Conservation (phyloP, 2,888 invertebrate genomes). For the Polietes domitor region DNA sequence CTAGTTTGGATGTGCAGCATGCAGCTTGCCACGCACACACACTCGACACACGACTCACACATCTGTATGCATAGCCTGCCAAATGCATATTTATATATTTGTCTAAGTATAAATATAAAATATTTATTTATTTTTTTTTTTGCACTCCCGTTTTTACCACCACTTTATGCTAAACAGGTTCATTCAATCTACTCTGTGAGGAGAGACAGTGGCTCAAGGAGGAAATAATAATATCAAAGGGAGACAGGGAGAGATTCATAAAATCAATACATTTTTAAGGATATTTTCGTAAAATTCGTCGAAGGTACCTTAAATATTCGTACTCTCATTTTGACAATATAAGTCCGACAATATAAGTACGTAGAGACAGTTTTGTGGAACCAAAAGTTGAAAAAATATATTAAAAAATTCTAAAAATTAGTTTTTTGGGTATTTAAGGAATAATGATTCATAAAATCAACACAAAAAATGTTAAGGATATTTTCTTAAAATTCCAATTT, state of each 20-base stretch:
- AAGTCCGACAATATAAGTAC: too few species aligned
- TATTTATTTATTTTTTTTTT: constrained; percentile 11
- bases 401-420: too few species aligned
- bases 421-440: too few species aligned
- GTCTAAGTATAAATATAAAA: constrained; percentile 5
- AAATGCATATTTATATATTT: not conserved
- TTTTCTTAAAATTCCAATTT: too few species aligned
- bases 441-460: too few species aligned
- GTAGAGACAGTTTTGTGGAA: too few species aligned
- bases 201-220: not conserved
- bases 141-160: not conserved
- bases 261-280: too few species aligned
- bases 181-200: not conserved
- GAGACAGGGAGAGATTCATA: not conserved
- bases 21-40: not conserved
- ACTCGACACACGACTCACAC: not conserved
- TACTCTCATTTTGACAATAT: too few species aligned
- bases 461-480: too few species aligned
- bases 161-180: constrained; percentile 39
- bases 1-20: not conserved
- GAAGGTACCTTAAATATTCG: too few species aligned
- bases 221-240: not conserved
- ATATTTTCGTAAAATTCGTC: too few species aligned
- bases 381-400: too few species aligned
- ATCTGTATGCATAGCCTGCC: not conserved